These are phyloP conservation scores for Drosophila miranda DNA, from an alignment of 1,140 invertebrate genomes.

Conservation along the genomic window DNA sequence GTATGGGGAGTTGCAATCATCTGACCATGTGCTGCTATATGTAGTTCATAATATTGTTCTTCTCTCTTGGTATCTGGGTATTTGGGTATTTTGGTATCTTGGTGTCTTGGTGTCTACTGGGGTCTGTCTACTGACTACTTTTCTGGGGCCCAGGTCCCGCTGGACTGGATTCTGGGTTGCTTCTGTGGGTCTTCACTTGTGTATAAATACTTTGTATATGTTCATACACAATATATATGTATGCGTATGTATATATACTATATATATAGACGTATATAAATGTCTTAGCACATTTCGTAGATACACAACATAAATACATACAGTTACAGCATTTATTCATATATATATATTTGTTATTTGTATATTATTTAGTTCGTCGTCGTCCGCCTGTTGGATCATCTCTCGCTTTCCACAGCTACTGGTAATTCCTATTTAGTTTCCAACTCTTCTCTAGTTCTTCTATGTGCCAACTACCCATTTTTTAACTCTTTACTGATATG, in stretches of 20 bases:
- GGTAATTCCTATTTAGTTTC: constrained; percentile 52
- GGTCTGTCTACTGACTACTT: constrained; percentile 3
- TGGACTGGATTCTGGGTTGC: constrained; percentile 1
- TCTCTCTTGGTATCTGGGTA: not conserved
- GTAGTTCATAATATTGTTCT: constrained; percentile 5
- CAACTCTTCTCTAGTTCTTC: constrained; percentile 64
- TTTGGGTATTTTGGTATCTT: too few relatives aligned
- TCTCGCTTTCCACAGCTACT: constrained; percentile 30
- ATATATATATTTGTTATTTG: constrained; percentile 27
- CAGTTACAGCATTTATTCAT: constrained; percentile 43
- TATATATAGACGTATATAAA: constrained; percentile 76
- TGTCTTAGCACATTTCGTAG: constrained; percentile 75
- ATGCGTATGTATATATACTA: constrained; percentile 52
- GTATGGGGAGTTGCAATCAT: constrained; percentile 6
- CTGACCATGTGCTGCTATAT: not conserved
- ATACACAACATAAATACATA: constrained; percentile 80
- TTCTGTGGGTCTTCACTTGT: constrained; percentile 35
- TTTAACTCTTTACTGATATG: constrained; percentile 80
- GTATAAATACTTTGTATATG: constrained; percentile 61
- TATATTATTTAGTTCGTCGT: constrained; percentile 51
- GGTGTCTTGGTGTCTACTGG: constrained; percentile 1
- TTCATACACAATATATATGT: constrained; percentile 57
- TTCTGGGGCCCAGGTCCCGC: not conserved
- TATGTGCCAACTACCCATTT: constrained; percentile 73
- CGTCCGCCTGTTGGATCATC: constrained; percentile 29